Evolutionary conservation across 2,113 vertebrate genomes (phyloP).

Genomic region (Talpa occidentalis): DNA sequence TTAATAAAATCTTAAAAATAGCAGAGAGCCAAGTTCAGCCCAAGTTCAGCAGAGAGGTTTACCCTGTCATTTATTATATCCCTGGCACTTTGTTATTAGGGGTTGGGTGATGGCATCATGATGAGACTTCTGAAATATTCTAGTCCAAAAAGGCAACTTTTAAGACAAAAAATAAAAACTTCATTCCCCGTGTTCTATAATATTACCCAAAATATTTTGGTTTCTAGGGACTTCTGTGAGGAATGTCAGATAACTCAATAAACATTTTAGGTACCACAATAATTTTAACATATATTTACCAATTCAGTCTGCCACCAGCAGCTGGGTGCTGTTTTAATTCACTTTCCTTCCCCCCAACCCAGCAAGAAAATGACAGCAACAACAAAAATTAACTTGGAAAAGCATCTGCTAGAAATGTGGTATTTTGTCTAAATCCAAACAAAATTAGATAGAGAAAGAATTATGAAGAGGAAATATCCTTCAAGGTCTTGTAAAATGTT

Average conservation of each 20-base stretch:
- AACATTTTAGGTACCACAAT: neutral
- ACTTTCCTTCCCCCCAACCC: neutral
- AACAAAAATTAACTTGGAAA: neutral
- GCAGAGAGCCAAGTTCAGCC: neutral
- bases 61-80: neutral
- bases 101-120: too few relatives aligned
- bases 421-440: conserved; percentile 29
- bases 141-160: neutral
- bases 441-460: conserved; percentile 12
- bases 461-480: neutral
- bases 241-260: neutral
- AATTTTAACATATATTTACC: neutral
- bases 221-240: neutral
- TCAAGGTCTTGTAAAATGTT: neutral
- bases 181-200: neutral
- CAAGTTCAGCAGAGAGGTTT: neutral
- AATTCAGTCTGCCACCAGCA: neutral
- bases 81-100: neutral
- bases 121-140: neutral
- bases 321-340: neutral
- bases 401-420: neutral
- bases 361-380: neutral
- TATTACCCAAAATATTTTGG: neutral
- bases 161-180: neutral
- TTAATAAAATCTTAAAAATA: neutral